Percentiles rank a stretch among this genome's conserved stretches.
Evolutionary conservation across 2,797 vertebrate genomes (phyloP).

Genomic region (Vespertilio murinus): DNA sequence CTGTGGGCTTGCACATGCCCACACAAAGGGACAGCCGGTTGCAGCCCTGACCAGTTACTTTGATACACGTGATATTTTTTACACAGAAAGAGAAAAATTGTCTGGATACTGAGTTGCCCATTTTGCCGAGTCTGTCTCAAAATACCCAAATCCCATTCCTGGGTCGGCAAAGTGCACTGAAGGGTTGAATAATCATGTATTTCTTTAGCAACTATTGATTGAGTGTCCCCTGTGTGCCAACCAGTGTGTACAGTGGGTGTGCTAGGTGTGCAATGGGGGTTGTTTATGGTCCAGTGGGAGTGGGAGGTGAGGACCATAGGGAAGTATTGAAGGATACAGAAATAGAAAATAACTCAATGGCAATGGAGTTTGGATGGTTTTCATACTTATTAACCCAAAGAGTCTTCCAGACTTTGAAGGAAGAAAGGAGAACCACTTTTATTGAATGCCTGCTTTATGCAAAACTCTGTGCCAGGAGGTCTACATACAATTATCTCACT

Average conservation of each 20-base stretch:
- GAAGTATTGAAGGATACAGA: not conserved
- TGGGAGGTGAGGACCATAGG: not conserved
- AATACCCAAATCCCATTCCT: not conserved
- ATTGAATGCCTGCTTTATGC: not conserved
- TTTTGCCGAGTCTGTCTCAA: conserved; percentile 36
- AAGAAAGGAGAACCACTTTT: not conserved
- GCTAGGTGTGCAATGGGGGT: not conserved
- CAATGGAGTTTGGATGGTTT: not conserved
- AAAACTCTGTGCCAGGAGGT: not conserved
- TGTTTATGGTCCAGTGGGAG: not conserved
- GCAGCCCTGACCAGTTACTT: conserved; percentile 41
- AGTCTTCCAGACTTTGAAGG: not conserved
- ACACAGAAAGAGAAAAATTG: conserved; percentile 43
- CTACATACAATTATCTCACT: not conserved
- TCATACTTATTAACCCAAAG: not conserved
- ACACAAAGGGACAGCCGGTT: conserved; percentile 71
- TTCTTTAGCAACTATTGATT: not conserved
- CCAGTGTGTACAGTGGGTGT: not conserved
- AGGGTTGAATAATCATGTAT: not conserved
- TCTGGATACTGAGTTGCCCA: not conserved
- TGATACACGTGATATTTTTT: conserved; percentile 62
- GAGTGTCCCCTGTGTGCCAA: not conserved
- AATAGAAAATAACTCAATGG: not conserved
- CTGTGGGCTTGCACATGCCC: conserved; percentile 56
- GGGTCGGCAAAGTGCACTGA: not conserved